Evolutionary conservation across 2,797 vertebrate genomes (phyloP).

Genomic region (Acipenser transmontanus): DNA sequence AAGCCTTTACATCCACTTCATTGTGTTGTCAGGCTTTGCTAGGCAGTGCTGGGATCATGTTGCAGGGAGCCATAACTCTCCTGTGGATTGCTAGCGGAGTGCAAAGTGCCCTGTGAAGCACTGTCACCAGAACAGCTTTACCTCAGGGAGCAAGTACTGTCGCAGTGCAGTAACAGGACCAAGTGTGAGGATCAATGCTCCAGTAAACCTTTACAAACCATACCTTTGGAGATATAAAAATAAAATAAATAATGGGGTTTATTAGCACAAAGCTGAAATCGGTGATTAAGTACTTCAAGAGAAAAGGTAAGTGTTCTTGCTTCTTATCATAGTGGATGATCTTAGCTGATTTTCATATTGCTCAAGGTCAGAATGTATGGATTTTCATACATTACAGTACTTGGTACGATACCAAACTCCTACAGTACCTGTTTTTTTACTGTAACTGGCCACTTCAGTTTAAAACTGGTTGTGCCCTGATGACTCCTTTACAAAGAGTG

Average conservation of each 20-base stretch:
- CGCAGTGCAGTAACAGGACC: neutral
- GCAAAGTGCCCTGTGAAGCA: neutral
- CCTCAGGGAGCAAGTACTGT: neutral
- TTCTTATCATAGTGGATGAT: constrained; percentile 1
- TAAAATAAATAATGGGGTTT: constrained; percentile 90
- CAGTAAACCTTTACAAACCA: neutral
- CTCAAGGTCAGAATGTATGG: too few species aligned
- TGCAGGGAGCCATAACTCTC: neutral
- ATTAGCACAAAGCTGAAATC: constrained; percentile 90
- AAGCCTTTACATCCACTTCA: constrained; percentile 4
- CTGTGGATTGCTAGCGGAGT: neutral
- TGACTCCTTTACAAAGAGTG: too few species aligned
- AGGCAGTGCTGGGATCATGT: constrained; percentile 8
- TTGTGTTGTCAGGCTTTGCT: constrained; percentile 13
- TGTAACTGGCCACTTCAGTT: too few species aligned
- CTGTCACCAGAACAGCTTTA: neutral
- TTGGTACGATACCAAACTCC: too few species aligned
- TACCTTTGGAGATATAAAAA: neutral
- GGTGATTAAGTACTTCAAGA: constrained; percentile 91
- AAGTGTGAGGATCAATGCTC: neutral
- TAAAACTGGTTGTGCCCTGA: too few species aligned
- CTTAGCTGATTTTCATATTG: too few species aligned
- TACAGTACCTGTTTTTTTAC: too few species aligned
- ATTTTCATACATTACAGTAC: too few species aligned
- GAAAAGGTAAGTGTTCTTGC: constrained; percentile 77